Percentiles rank a stretch among this genome's conserved stretches.
These are phyloP conservation scores for Poeciliopsis presidionis DNA, from an alignment of 2,797 vertebrate genomes.

Conservation along the genomic window DNA sequence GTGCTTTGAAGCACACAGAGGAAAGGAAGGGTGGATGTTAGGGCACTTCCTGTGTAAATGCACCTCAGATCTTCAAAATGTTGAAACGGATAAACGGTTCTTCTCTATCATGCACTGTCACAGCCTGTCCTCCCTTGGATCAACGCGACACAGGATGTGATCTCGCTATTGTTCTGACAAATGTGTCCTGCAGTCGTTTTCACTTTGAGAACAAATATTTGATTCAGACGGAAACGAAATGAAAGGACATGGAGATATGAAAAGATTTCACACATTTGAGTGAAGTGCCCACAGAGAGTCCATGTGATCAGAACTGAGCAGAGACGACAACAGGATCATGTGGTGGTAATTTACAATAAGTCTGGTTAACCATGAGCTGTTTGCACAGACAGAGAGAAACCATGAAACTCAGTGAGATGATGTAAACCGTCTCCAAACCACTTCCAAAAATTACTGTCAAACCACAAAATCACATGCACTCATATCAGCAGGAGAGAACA, in stretches of 20 bases:
- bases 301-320: slow-evolving; percentile 50
- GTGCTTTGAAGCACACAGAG: neutral
- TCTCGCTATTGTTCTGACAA: neutral
- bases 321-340: slow-evolving; percentile 41
- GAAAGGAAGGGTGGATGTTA: slow-evolving; percentile 59
- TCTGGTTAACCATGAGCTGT: slow-evolving; percentile 37
- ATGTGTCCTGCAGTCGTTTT: neutral
- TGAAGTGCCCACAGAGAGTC: slow-evolving; percentile 9
- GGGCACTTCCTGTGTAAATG: slow-evolving; percentile 62
- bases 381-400: slow-evolving; percentile 30
- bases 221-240: slow-evolving; percentile 10
- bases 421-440: neutral
- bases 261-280: slow-evolving; percentile 35
- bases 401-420: slow-evolving; percentile 10
- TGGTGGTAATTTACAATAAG: slow-evolving; percentile 42
- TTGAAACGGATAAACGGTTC: slow-evolving; percentile 47
- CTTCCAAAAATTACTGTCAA: slow-evolving; percentile 13
- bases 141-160: slow-evolving; percentile 4
- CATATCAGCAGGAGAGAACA: slow-evolving; percentile 12
- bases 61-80: slow-evolving; percentile 43
- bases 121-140: neutral
- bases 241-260: slow-evolving; percentile 6
- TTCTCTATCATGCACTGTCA: slow-evolving; percentile 24
- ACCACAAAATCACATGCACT: slow-evolving; percentile 21
- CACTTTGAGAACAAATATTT: slow-evolving; percentile 4